Conservation (phyloP, 1,140 invertebrate genomes). For the Bombus picipes region DNA sequence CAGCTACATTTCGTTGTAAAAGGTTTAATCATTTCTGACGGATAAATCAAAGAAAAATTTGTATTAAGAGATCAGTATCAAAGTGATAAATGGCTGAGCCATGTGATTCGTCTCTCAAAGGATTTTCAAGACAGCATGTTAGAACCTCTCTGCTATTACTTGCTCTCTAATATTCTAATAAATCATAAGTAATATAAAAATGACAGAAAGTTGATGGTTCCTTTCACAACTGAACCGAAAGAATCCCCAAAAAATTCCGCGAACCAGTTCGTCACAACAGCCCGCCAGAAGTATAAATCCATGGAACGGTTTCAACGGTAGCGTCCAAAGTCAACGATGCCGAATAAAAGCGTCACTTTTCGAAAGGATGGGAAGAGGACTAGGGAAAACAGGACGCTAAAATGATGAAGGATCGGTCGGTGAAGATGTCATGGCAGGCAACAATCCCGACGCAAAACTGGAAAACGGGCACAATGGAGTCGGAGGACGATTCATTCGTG, state of each 20-base stretch:
- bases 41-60: too few relatives aligned
- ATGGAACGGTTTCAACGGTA: neutral
- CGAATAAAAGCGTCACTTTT: slow-evolving; percentile 35
- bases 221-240: neutral
- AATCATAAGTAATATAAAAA: neutral
- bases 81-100: too few relatives aligned
- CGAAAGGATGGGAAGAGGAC: neutral
- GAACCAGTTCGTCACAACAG: neutral
- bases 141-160: neutral
- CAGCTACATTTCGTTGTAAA: too few relatives aligned
- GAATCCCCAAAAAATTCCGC: too few relatives aligned
- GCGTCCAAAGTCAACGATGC: slow-evolving; percentile 37
- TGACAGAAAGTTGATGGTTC: neutral
- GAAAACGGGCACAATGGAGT: slow-evolving; percentile 59
- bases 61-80: too few relatives aligned
- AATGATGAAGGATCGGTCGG: slow-evolving; percentile 54
- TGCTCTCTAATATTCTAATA: neutral
- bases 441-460: slow-evolving; percentile 57
- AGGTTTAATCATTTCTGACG: too few relatives aligned
- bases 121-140: too few relatives aligned
- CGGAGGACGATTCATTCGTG: slow-evolving; percentile 57
- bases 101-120: neutral
- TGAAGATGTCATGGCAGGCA: slow-evolving; percentile 60
- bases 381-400: slow-evolving; percentile 43
- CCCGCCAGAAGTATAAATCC: neutral